Percentiles rank a stretch among this genome's conserved stretches.
Conservation (phyloP, 2,113 vertebrate genomes). For the Gulo gulo region DNA sequence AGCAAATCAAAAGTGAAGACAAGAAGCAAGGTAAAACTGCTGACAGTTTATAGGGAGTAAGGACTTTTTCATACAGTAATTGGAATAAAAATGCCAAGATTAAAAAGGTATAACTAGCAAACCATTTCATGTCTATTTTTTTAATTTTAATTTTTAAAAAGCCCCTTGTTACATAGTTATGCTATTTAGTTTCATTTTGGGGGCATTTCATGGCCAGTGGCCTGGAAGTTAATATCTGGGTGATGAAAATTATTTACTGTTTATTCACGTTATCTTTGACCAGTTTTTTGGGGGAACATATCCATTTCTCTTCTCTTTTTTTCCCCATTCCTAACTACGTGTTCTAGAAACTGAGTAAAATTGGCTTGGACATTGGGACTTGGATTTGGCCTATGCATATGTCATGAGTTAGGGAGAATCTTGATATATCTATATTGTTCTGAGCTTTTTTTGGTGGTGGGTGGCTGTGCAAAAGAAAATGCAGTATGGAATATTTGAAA, state of each 20-base stretch:
- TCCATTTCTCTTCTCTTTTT: neutral
- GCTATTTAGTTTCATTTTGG: constrained; percentile 12
- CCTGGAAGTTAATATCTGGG: neutral
- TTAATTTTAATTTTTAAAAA: constrained; percentile 17
- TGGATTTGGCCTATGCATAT: neutral
- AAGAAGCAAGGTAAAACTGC: constrained; percentile 93
- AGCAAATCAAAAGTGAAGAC: constrained; percentile 98
- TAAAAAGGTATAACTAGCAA: constrained; percentile 23
- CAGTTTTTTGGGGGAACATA: neutral
- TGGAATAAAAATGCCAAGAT: constrained; percentile 38
- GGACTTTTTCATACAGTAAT: neutral
- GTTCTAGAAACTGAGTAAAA: constrained; percentile 14
- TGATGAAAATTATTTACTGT: neutral
- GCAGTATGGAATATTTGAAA: neutral
- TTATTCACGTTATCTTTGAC: neutral
- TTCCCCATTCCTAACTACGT: neutral
- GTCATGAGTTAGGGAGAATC: neutral
- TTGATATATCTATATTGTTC: neutral
- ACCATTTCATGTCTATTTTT: neutral
- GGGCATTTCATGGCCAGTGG: neutral
- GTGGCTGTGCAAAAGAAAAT: constrained; percentile 18
- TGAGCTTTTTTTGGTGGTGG: neutral
- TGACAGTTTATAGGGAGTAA: neutral
- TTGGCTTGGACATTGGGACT: neutral
- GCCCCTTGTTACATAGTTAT: neutral